Evolutionary conservation across 2,113 vertebrate genomes (phyloP), one percentile per base, ranked within the genome.

Genomic region (Larimichthys crocea): DNA sequence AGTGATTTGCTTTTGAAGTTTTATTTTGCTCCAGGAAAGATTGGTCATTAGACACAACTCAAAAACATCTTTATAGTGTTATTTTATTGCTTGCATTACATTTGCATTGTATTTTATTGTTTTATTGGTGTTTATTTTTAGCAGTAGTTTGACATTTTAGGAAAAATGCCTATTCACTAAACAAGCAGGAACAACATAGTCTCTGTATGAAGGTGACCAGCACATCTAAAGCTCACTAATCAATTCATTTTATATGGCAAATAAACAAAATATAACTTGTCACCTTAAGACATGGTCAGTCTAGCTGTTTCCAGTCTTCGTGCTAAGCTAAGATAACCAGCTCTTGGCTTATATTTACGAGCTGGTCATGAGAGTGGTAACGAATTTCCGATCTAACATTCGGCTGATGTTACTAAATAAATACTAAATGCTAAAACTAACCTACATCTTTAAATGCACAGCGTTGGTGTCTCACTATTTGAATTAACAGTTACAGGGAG

Each of bases 21-120:
- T 80, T 84, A 61, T 70, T 73, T 67, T 12, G 22, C 10, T 11
- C 11, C 24, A 24, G 22, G n/a, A 20, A 53, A n/a, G 26, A 49
- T 19, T 12, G 10, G 1, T 29, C 61, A n/a, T 62, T 78, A 22
- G 9, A 9, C 35, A 40, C 35, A 40, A 40, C 9, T 40, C 8
- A 40, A 40, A 40, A 8, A 8, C 35, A 52, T n/a, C 3, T 9
- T 3, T 1, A 53, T n/a, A 4, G 17, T 64, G 0, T 3, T 12
- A 2, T 62, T 40, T 40, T 40, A 40, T 40, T 9, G 35, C 46
- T 26, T 56, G 26, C 10, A 44, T 55, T 65, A 5, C 8, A 35
- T 35, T 35, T 35, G 31, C 35, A 40, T 8, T 40, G 35, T 9
- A 40, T 40, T 40, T 40, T 11, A 55, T n/a, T n/a, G 52, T 11